These are phyloP conservation scores for Andrena marginata DNA, from an alignment of 2,888 invertebrate species.

Conservation along the genomic window DNA sequence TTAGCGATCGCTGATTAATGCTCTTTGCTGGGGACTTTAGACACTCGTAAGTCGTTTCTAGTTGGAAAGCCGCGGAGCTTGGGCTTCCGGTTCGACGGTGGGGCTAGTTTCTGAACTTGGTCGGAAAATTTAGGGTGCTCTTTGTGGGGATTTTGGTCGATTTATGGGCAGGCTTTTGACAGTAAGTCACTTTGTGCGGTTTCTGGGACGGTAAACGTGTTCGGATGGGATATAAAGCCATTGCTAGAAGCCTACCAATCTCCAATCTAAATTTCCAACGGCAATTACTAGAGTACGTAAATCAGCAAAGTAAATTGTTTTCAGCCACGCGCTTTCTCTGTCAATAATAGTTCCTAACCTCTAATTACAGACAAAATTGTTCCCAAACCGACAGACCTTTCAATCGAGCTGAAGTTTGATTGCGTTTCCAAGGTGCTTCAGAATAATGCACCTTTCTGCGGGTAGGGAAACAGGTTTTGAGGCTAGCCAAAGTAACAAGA, in stretches of 20 bases:
- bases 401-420: conserved; percentile 34
- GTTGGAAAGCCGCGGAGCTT: neutral
- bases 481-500: conserved; percentile 17
- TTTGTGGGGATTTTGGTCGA: neutral
- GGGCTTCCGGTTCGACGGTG: neutral
- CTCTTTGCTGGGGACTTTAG: neutral
- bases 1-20: conserved; percentile 35
- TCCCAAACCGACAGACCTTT: neutral
- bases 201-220: neutral
- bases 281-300: neutral
- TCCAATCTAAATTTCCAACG: neutral
- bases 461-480: conserved; percentile 23
- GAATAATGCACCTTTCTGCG: conserved; percentile 18
- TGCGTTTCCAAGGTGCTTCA: conserved; percentile 33
- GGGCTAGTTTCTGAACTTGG: neutral
- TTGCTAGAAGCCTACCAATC: neutral
- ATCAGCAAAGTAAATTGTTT: conserved; percentile 21
- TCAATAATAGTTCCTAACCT: conserved; percentile 7
- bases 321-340: neutral
- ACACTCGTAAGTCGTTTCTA: conserved; percentile 9
- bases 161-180: too few species aligned
- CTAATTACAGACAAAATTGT: conserved; percentile 29
- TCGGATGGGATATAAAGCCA: neutral
- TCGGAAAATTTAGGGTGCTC: neutral
- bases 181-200: neutral